A percentile compares a stretch with the other conserved stretches of the same genome.
Conservation (phyloP, 2,888 invertebrate species). For the Synanthedon tipuliformis region DNA sequence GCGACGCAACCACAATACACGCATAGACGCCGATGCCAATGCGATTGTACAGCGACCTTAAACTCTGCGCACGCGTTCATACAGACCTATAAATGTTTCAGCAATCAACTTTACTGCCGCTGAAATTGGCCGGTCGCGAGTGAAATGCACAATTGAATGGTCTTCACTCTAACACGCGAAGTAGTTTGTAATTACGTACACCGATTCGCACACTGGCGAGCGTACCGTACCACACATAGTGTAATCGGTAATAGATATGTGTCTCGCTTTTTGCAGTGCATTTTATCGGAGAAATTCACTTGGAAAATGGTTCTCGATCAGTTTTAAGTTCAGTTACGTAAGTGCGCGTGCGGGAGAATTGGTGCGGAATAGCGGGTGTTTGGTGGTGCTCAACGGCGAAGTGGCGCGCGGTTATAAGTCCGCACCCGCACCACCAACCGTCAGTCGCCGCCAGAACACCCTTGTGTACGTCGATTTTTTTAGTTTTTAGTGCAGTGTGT, state of each 20-base stretch:
- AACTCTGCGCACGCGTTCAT: constrained; percentile 28
- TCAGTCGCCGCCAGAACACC: constrained; percentile 61
- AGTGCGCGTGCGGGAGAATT: constrained; percentile 67
- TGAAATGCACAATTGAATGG: constrained; percentile 46
- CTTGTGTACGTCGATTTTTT: constrained; percentile 48
- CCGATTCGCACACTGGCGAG: constrained; percentile 35
- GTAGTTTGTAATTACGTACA: constrained; percentile 34
- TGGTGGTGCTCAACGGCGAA: constrained; percentile 62
- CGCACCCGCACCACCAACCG: constrained; percentile 47
- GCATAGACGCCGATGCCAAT: constrained; percentile 10
- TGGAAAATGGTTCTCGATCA: constrained; percentile 69
- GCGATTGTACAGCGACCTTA: constrained; percentile 22
- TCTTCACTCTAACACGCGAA: constrained; percentile 39
- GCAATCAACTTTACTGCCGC: constrained; percentile 14
- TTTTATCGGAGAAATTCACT: constrained; percentile 70
- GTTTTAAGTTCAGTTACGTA: constrained; percentile 72
- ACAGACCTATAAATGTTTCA: constrained; percentile 25
- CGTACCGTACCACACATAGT: constrained; percentile 23
- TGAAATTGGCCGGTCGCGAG: constrained; percentile 38
- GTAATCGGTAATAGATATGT: constrained; percentile 48
- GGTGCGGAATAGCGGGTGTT: constrained; percentile 72
- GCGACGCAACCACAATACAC: constrained; percentile 7
- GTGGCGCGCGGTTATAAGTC: constrained; percentile 66
- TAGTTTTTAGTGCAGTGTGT: constrained; percentile 55
- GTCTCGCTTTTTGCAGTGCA: constrained; percentile 61